Evolutionary conservation across 2,797 vertebrate species (phyloP), one percentile per base, ranked within the genome.

Genomic region (Astyanax mexicanus): DNA sequence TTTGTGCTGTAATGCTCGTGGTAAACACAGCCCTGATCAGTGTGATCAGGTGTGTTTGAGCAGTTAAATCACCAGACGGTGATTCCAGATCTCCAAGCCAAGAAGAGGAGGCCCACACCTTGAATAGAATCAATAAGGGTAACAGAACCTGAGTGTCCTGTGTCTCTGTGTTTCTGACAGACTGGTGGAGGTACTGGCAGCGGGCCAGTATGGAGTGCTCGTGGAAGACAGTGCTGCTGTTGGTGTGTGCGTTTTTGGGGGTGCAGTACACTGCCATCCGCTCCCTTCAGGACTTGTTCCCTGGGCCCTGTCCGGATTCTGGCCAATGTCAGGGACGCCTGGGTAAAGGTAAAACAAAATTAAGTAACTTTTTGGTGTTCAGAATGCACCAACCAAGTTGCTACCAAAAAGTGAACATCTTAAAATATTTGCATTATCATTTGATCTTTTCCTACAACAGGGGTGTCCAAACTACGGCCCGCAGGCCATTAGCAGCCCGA

Each of bases 231-330:
- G 86, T 95, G 80, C 80, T 94, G 84, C 84, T 95, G 81, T 83
- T 95, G 84, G 91, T 93, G 55, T 94, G 92, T 61, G 86, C 93
- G 0, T 94, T 92, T 52, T 85, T 95, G 45, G 93, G 90, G 70
- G 92, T 95, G 78, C 94, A 95, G 82, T 95, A 94, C 81, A 93
- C 92, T 0, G 93, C 93, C 86, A 94, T 95, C 76, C 91, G 89
- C 21, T 93, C 93, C 81, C 85, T 94, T 76, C 92, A 89, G 82
- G 92, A 92, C 86, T 90, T 91, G 0, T 78, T 92, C 77, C 87
- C 86, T 44, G 87, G 83, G 72, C 89, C 91, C 25, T 95, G 93
- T 82, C 89, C 86, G 66, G 89, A 89, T 68, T 83, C 80, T 15
- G 85, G 87, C 75, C 91, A 67, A 82, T 95, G 93, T 84, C 88